These are phyloP conservation scores for Trachops cirrhosus DNA, from an alignment of 2,797 vertebrate genomes.

Conservation along the genomic window DNA sequence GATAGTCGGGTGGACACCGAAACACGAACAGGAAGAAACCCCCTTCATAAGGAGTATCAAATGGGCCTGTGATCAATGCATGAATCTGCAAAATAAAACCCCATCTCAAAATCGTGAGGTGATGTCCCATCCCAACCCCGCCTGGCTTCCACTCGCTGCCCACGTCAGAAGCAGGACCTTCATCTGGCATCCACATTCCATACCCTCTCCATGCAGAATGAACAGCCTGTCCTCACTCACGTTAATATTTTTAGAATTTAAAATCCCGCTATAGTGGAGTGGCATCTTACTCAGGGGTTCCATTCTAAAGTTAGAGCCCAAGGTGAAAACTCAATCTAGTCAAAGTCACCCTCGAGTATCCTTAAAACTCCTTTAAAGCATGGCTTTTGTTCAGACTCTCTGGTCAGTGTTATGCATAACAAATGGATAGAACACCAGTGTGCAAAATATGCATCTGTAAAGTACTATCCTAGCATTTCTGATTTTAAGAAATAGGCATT, in stretches of 20 bases:
- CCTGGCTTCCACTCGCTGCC: slow-evolving; percentile 42
- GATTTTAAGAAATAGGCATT: not conserved
- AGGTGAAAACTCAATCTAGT: not conserved
- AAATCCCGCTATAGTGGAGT: not conserved
- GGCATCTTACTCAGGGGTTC: not conserved
- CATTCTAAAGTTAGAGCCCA: not conserved
- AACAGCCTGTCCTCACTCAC: not conserved
- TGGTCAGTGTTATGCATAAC: not conserved
- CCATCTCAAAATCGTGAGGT: slow-evolving; percentile 76
- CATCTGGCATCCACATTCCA: not conserved
- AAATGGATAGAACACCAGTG: not conserved
- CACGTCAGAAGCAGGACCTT: not conserved
- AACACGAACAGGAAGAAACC: slow-evolving; percentile 99
- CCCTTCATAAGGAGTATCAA: slow-evolving; percentile 98
- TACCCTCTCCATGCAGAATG: not conserved
- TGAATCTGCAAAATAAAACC: slow-evolving; percentile 93
- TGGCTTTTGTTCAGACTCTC: not conserved
- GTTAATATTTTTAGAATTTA: not conserved
- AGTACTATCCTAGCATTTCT: not conserved
- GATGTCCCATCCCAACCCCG: slow-evolving; percentile 61
- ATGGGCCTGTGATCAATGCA: slow-evolving; percentile 97
- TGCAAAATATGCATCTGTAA: not conserved
- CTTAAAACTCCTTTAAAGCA: not conserved
- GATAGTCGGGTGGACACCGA: slow-evolving; percentile 98
- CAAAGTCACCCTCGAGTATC: not conserved